Conservation (phyloP, 1,140 invertebrate species). For the Ceratina australensis region DNA sequence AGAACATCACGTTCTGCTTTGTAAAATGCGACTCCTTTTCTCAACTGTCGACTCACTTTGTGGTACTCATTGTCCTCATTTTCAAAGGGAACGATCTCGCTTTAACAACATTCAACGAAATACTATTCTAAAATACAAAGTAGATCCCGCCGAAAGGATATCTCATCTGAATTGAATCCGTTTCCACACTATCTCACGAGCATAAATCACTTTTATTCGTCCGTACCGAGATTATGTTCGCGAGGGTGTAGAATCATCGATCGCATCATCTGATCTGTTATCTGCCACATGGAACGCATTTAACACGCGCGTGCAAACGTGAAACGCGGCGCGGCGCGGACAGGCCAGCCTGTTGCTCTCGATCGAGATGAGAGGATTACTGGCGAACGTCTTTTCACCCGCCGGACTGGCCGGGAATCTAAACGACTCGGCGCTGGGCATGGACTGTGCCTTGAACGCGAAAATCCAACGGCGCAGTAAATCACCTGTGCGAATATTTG, state of each 20-base stretch:
- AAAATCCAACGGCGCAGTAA: conserved; percentile 28
- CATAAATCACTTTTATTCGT: conserved; percentile 64
- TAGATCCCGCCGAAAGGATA: conserved; percentile 23
- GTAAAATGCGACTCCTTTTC: too few relatives aligned
- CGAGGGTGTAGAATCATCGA: conserved; percentile 28
- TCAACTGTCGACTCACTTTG: too few relatives aligned
- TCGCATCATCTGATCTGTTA: conserved; percentile 46
- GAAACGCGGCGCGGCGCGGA: conserved; percentile 19
- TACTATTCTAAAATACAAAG: conserved; percentile 29
- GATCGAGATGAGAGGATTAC: conserved; percentile 48
- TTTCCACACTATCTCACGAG: conserved; percentile 44
- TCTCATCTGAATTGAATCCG: conserved; percentile 63
- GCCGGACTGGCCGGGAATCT: conserved; percentile 14
- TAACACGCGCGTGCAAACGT: conserved; percentile 46
- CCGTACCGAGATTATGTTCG: conserved; percentile 44
- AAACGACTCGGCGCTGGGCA: conserved; percentile 21
- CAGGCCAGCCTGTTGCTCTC: conserved; percentile 21
- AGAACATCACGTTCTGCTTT: too few relatives aligned
- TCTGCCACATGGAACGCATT: conserved; percentile 48
- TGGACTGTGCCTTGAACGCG: not conserved
- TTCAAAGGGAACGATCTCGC: not conserved
- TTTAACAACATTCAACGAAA: conserved; percentile 11
- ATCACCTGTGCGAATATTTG: conserved; percentile 29
- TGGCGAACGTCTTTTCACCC: conserved; percentile 18
- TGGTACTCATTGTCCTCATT: conserved; percentile 9